These are phyloP conservation scores for Mastomys coucha DNA, from an alignment of 2,113 vertebrate species.

Conservation along the genomic window DNA sequence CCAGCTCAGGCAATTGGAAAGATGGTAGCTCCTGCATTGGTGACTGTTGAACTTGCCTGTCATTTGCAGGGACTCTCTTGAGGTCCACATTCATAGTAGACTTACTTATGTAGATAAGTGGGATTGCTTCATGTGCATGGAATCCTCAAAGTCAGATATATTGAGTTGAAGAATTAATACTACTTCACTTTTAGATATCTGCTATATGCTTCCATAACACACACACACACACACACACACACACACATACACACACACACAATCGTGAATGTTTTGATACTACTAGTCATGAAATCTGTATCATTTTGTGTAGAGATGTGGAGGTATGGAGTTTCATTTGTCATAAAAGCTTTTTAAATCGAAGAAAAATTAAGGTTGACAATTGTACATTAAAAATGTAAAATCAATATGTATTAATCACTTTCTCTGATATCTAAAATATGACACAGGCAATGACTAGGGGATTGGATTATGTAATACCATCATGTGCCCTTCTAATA, in stretches of 20 bases:
- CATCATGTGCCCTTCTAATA: not conserved
- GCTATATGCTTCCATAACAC: not conserved
- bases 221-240: not conserved
- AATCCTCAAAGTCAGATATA: not conserved
- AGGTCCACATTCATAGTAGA: not conserved
- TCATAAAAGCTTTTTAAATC: not conserved
- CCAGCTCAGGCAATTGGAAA: slow-evolving; percentile 37
- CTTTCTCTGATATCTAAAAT: not conserved
- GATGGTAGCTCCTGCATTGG: not conserved
- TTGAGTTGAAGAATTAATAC: not conserved
- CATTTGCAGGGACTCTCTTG: not conserved
- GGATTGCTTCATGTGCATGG: not conserved
- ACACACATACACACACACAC: too few relatives aligned
- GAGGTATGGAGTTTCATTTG: not conserved
- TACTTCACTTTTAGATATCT: not conserved
- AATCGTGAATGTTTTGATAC: not conserved
- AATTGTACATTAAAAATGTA: not conserved
- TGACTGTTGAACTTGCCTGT: not conserved
- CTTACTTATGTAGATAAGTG: not conserved
- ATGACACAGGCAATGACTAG: not conserved
- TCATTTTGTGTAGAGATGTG: not conserved
- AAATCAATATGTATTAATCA: slow-evolving; percentile 5
- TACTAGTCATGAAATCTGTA: not conserved
- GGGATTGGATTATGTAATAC: not conserved
- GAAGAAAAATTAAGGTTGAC: not conserved